Percentiles rank a stretch among this genome's conserved stretches.
Conservation (phyloP, 1,140 invertebrate species). For the Ips nitidus region DNA sequence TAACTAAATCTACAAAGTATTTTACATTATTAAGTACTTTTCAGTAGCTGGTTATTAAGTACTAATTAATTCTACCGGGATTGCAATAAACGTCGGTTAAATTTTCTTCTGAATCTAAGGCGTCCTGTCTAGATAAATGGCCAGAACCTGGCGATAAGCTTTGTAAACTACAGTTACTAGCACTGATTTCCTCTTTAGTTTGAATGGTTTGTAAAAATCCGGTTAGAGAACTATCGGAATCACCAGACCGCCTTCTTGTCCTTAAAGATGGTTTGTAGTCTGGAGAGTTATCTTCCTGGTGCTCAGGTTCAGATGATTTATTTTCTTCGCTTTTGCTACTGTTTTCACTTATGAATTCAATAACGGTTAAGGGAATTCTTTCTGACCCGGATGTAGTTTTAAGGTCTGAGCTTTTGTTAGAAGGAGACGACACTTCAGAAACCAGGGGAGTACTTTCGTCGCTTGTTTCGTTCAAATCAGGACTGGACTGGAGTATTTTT, state of each 20-base stretch:
- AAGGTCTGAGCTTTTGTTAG: slow-evolving; percentile 29
- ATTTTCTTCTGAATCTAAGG: slow-evolving; percentile 47
- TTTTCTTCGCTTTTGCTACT: slow-evolving; percentile 39
- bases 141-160: slow-evolving; percentile 43
- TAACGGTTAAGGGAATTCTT: slow-evolving; percentile 43
- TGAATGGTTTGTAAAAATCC: slow-evolving; percentile 26
- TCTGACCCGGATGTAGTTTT: slow-evolving; percentile 43
- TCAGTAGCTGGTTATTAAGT: neutral
- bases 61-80: slow-evolving; percentile 29
- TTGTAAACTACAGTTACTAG: slow-evolving; percentile 37
- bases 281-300: neutral
- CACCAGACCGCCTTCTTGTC: slow-evolving; percentile 38
- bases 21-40: too few relatives aligned
- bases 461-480: slow-evolving; percentile 48
- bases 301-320: slow-evolving; percentile 12
- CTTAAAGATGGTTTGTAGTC: neutral
- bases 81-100: slow-evolving; percentile 48
- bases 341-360: slow-evolving; percentile 28
- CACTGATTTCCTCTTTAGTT: slow-evolving; percentile 16
- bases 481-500: slow-evolving; percentile 51
- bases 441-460: slow-evolving; percentile 54
- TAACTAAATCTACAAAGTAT: too few relatives aligned
- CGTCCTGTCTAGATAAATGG: slow-evolving; percentile 48
- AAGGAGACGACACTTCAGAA: slow-evolving; percentile 49
- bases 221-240: slow-evolving; percentile 34